Percentiles rank a stretch among this genome's conserved stretches.
Evolutionary conservation across 2,113 vertebrate genomes (phyloP).

Genomic region (Rhinoptilus africanus): DNA sequence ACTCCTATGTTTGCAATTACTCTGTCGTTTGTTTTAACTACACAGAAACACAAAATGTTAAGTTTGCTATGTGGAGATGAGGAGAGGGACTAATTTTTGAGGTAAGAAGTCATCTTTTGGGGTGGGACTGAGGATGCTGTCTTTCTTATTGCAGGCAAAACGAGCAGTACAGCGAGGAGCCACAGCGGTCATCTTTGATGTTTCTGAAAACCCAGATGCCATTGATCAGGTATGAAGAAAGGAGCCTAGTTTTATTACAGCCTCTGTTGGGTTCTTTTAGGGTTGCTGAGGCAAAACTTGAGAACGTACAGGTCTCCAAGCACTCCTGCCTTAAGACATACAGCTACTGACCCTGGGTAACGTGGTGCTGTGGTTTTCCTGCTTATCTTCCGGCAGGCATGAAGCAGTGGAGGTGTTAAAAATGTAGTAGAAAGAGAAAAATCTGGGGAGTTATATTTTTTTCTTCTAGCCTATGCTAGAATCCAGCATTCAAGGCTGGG

Average conservation of each 20-base stretch:
- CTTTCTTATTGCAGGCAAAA: conserved; percentile 85
- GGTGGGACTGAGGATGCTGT: conserved; percentile 45
- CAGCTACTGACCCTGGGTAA: not conserved
- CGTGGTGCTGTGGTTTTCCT: not conserved
- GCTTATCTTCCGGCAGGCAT: not conserved
- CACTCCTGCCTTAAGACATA: not conserved
- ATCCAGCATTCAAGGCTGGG: not conserved
- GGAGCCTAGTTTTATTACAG: not conserved
- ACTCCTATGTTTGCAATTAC: not conserved
- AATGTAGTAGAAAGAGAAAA: not conserved
- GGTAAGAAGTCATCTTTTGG: not conserved
- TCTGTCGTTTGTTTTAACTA: not conserved
- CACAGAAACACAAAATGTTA: not conserved
- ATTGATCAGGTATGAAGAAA: conserved; percentile 89
- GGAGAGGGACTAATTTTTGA: not conserved
- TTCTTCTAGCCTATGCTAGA: not conserved
- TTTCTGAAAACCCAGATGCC: conserved; percentile 97
- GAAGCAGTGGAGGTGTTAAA: not conserved
- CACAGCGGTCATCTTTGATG: conserved; percentile 98
- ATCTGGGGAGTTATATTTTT: not conserved
- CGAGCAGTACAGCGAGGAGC: conserved; percentile 95
- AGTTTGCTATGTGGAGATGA: not conserved
- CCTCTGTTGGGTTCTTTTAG: not conserved
- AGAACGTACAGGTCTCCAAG: not conserved
- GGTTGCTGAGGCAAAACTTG: not conserved